Conservation (phyloP, 2,797 vertebrate species). For the Sebastes alutus region DNA sequence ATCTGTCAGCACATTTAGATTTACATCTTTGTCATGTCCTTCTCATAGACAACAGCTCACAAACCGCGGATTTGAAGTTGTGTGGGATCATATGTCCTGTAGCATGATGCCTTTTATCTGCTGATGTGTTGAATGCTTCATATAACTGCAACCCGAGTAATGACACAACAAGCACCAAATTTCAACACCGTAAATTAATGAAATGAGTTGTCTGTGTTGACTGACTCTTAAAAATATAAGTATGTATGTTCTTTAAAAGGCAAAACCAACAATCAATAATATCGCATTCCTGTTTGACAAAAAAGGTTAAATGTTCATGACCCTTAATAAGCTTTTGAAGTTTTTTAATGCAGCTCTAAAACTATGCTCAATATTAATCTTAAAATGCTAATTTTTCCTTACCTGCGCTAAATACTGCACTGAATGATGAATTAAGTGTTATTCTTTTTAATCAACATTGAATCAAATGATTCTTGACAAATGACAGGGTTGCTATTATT, state of each 20-base stretch:
- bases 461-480: neutral
- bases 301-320: neutral
- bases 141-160: neutral
- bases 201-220: neutral
- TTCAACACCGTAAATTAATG: neutral
- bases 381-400: neutral
- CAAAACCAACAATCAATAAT: neutral
- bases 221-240: neutral
- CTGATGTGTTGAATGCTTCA: constrained; percentile 4
- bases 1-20: constrained; percentile 48
- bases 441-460: neutral
- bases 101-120: neutral
- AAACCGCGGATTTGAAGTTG: neutral
- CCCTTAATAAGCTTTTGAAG: neutral
- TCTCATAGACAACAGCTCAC: constrained; percentile 9
- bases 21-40: constrained; percentile 9
- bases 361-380: neutral
- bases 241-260: neutral
- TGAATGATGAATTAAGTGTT: neutral
- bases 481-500: neutral
- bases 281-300: neutral
- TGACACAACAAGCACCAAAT: neutral
- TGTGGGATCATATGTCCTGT: constrained; percentile 1
- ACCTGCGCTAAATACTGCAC: neutral
- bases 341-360: neutral